phyloP scores from a whole-genome alignment of 2,113 vertebrate species.

The Hydrochoerus hydrochaeris region DNA sequence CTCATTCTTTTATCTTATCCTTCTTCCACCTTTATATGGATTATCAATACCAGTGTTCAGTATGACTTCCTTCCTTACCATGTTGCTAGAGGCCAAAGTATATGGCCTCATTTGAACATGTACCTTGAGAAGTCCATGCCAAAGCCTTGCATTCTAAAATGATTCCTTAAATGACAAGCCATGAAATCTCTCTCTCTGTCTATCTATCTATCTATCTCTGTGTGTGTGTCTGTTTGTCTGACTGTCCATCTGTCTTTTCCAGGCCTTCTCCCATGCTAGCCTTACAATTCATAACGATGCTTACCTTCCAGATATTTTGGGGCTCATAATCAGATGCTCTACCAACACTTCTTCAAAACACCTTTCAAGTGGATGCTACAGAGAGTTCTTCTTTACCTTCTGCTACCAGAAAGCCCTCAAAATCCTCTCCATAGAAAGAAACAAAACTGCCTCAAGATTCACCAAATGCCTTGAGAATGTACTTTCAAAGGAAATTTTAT shows the following conservation, averaged over 20 bases:
- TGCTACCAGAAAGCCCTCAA: neutral
- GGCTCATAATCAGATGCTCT: neutral
- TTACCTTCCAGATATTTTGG: neutral
- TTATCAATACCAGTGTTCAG: neutral
- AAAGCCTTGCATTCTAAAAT: neutral
- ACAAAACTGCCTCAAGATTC: neutral
- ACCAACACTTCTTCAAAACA: neutral
- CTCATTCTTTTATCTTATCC: neutral
- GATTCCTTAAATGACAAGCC: neutral
- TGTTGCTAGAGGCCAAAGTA: neutral
- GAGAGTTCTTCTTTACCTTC: neutral
- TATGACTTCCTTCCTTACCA: neutral
- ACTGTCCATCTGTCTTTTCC: neutral
- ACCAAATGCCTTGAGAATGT: conserved; percentile 5
- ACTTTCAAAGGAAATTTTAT: conserved; percentile 12
- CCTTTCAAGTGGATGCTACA: neutral
- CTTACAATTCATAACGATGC: neutral
- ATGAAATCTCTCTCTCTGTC: neutral
- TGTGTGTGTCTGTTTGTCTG: neutral
- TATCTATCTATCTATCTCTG: too few species aligned
- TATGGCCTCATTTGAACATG: neutral
- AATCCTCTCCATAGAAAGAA: conserved; percentile 8
- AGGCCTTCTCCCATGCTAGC: neutral
- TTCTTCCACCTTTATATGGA: neutral
- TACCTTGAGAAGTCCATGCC: neutral